phyloP scores from a whole-genome alignment of 2,888 invertebrate genomes.

The Mimachlamys varia region DNA sequence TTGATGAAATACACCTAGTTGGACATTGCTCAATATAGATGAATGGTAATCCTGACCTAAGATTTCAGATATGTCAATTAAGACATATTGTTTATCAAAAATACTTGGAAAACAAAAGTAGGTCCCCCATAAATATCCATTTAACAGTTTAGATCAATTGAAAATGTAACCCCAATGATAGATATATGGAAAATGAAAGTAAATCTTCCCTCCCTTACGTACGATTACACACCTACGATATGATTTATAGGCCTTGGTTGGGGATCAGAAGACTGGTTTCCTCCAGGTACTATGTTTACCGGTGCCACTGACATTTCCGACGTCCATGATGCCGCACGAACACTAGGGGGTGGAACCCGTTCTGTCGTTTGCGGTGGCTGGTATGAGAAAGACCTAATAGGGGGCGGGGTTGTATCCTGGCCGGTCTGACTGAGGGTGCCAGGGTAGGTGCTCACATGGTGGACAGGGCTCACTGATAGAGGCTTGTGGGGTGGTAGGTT shows the following conservation, averaged over 20 bases:
- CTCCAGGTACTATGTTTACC: constrained; percentile 49
- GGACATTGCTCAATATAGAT: no score
- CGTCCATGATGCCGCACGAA: constrained; percentile 62
- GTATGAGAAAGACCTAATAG: constrained; percentile 69
- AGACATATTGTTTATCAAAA: neutral
- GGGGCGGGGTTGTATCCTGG: constrained; percentile 62
- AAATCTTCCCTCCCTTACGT: neutral
- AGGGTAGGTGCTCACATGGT: constrained; percentile 73
- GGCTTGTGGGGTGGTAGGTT: constrained; percentile 38
- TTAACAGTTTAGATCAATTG: no score
- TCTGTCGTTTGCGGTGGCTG: constrained; percentile 58
- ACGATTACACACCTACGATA: constrained; percentile 12
- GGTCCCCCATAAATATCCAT: no score
- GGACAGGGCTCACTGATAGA: constrained; percentile 49
- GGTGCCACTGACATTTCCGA: constrained; percentile 58
- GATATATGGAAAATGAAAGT: no score
- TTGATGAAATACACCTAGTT: no score
- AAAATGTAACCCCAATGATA: neutral
- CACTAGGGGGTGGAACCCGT: constrained; percentile 40
- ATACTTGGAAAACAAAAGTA: neutral
- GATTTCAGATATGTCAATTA: no score
- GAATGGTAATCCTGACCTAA: no score
- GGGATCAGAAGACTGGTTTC: neutral
- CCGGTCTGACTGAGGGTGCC: constrained; percentile 65
- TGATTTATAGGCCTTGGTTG: constrained; percentile 21